Conservation (phyloP, 2,113 vertebrate genomes). For the Corythoichthys intestinalis region DNA sequence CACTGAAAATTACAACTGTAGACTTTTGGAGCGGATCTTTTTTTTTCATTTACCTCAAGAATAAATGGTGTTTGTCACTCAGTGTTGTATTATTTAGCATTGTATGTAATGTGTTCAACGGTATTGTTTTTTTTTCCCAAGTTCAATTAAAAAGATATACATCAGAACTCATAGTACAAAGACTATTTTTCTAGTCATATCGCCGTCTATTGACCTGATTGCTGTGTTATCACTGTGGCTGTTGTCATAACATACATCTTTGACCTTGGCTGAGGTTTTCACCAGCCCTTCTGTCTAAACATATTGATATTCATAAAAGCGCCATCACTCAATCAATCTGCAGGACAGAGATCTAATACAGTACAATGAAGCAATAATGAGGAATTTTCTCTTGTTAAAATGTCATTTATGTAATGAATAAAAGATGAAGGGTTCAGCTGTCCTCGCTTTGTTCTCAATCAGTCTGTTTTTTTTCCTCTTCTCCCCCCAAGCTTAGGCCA, state of each 20-base stretch:
- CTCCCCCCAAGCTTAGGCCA: conserved; percentile 39
- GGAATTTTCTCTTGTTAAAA: conserved; percentile 74
- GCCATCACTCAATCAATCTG: conserved; percentile 68
- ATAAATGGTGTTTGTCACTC: not conserved
- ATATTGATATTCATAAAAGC: conserved; percentile 73
- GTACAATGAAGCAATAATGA: conserved; percentile 74
- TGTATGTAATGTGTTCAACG: not conserved
- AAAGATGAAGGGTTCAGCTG: conserved; percentile 71
- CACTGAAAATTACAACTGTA: not conserved
- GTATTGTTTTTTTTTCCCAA: not conserved
- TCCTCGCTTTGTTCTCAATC: conserved; percentile 70
- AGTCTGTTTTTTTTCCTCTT: conserved; percentile 36
- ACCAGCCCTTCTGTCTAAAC: conserved; percentile 57
- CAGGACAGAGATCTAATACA: conserved; percentile 69
- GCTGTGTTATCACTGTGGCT: conserved; percentile 32
- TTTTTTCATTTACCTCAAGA: not conserved
- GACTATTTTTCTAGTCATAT: not conserved
- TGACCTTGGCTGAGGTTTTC: conserved; percentile 67
- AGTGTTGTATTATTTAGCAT: not conserved
- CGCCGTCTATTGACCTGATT: conserved; percentile 32
- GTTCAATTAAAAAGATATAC: not conserved
- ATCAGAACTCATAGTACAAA: not conserved
- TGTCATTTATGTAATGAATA: conserved; percentile 75
- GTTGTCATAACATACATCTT: conserved; percentile 65
- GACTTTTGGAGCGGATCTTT: too few species aligned